These are phyloP conservation scores for Ormyrus labotus DNA, from an alignment of 2,888 invertebrate genomes.

Conservation along the genomic window DNA sequence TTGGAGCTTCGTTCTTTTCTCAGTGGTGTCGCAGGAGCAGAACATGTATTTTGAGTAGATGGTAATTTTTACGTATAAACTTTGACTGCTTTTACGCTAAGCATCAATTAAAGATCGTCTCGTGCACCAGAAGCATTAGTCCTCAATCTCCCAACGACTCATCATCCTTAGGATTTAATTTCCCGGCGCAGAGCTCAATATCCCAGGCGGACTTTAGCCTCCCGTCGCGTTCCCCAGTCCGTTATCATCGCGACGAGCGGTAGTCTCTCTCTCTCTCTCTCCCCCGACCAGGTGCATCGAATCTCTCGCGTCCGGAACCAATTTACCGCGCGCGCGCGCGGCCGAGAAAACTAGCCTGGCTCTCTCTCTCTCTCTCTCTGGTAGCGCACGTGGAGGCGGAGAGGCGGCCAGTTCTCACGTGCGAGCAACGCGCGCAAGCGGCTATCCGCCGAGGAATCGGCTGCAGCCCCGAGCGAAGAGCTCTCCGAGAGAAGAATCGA, in stretches of 20 bases:
- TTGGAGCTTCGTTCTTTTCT: no score
- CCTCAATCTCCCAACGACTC: no score
- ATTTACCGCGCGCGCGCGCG: slow-evolving; percentile 55
- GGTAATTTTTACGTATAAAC: no score
- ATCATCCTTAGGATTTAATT: no score
- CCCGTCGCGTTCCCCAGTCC: neutral
- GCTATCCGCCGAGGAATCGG: slow-evolving; percentile 59
- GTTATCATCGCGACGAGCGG: slow-evolving; percentile 11
- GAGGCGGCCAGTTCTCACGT: slow-evolving; percentile 57
- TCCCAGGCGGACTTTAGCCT: no score
- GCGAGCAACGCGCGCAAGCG: slow-evolving; percentile 1
- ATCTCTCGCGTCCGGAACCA: slow-evolving; percentile 60
- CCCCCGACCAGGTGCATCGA: slow-evolving; percentile 58
- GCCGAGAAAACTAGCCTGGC: slow-evolving; percentile 27
- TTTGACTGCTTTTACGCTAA: no score
- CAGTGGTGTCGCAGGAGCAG: no score
- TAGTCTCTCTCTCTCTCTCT: neutral
- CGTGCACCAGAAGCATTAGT: no score
- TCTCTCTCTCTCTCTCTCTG: slow-evolving; percentile 22
- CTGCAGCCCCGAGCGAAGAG: slow-evolving; percentile 21
- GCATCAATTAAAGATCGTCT: no score
- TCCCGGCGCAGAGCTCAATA: no score
- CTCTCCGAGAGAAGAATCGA: slow-evolving; percentile 45
- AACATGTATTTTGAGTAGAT: no score
- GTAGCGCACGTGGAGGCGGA: slow-evolving; percentile 42